phyloP scores from a whole-genome alignment of 2,888 invertebrate species.

The Sympetrum striolatum region DNA sequence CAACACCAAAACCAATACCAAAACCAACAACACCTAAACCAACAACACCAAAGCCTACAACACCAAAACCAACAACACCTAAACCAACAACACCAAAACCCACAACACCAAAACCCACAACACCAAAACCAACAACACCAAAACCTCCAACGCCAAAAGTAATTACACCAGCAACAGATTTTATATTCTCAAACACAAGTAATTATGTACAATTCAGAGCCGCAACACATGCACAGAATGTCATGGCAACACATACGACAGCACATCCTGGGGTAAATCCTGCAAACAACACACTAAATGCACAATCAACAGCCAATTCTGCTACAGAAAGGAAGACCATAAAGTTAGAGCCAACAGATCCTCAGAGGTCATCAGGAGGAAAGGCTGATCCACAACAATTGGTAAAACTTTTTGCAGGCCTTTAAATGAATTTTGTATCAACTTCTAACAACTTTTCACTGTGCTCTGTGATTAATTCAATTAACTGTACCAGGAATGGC shows the following conservation, averaged over 20 bases:
- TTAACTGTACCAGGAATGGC: slow-evolving; percentile 20
- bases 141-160: not conserved
- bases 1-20: not conserved
- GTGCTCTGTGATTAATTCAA: not conserved
- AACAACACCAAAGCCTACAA: not conserved
- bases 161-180: not conserved
- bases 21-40: not conserved
- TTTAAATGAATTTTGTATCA: not conserved
- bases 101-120: not conserved
- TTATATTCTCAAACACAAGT: not conserved
- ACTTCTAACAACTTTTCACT: slow-evolving; percentile 1
- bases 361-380: slow-evolving; percentile 5
- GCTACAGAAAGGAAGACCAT: slow-evolving; percentile 9
- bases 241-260: not conserved
- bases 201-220: not conserved
- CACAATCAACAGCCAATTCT: not conserved
- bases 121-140: not conserved
- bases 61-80: not conserved
- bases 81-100: not conserved
- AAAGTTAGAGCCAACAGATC: slow-evolving; percentile 4
- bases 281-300: not conserved
- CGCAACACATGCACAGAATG: not conserved
- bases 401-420: slow-evolving; percentile 17
- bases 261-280: not conserved
- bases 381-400: not conserved